Percentiles rank a stretch among this genome's conserved stretches.
These are phyloP conservation scores for Corynorhinus townsendii DNA, from an alignment of 2,113 vertebrate species.

Conservation along the genomic window DNA sequence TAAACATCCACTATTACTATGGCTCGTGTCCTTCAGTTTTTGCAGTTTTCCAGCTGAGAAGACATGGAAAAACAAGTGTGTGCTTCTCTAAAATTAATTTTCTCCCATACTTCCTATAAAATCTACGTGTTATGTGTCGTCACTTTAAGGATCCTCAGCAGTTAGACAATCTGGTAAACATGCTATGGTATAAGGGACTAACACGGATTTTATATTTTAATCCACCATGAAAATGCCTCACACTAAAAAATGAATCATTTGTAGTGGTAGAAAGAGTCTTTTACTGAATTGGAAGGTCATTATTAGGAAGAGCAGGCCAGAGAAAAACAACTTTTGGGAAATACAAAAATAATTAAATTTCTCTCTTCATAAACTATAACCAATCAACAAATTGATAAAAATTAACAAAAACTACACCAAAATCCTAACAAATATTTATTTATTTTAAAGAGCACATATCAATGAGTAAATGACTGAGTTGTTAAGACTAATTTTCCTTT, in stretches of 20 bases:
- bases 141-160: neutral
- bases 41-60: neutral
- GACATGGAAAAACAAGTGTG: neutral
- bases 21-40: neutral
- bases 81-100: neutral
- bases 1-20: neutral
- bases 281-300: neutral
- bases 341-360: neutral
- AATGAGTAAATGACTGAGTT: neutral
- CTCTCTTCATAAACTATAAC: neutral
- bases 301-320: neutral
- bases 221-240: neutral
- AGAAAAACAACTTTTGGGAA: neutral
- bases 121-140: neutral
- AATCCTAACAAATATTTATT: neutral
- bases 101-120: neutral
- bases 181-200: neutral
- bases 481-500: neutral
- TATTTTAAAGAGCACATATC: neutral
- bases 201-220: neutral
- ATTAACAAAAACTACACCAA: neutral
- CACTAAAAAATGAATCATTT: neutral
- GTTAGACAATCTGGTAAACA: neutral
- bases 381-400: neutral
- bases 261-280: neutral